These are phyloP conservation scores for Idris sp. DNA, from an alignment of 1,140 invertebrate genomes.

Conservation along the genomic window DNA sequence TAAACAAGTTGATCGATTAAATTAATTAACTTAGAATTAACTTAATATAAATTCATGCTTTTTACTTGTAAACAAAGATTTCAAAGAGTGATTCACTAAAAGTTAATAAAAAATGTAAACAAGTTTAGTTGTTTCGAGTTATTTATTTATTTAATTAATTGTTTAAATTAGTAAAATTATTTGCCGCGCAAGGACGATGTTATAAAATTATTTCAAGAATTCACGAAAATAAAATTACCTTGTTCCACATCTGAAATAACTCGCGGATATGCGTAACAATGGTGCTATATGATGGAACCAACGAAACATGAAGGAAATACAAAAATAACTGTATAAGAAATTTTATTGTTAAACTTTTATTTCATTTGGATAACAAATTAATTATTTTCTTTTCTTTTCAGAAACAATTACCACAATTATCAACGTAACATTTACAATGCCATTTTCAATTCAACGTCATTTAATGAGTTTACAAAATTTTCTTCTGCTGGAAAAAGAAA, in stretches of 20 bases:
- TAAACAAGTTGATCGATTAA: too few species aligned
- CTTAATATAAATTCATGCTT: too few species aligned
- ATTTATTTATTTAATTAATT: too few species aligned
- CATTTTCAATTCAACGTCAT: conserved; percentile 27
- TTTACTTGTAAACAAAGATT: too few species aligned
- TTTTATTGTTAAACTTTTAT: not conserved
- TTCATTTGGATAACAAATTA: not conserved
- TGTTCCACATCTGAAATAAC: conserved; percentile 43
- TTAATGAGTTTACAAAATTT: conserved; percentile 56
- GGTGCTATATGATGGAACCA: too few species aligned
- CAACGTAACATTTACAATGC: conserved; percentile 51
- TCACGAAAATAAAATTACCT: conserved; percentile 57
- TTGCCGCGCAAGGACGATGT: too few species aligned
- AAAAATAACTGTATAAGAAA: conserved; percentile 3
- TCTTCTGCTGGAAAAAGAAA: conserved; percentile 64
- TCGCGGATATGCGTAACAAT: conserved; percentile 3
- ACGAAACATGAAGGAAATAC: too few species aligned
- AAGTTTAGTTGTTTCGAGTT: too few species aligned
- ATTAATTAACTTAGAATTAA: too few species aligned
- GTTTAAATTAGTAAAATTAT: too few species aligned
- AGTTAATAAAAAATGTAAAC: too few species aligned
- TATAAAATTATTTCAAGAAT: conserved; percentile 44
- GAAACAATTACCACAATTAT: conserved; percentile 27
- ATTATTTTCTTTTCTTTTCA: conserved; percentile 24
- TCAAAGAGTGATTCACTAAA: too few species aligned